Evolutionary conservation across 2,797 vertebrate species (phyloP), one percentile per base, ranked within the genome.

Genomic region (Centropyge bicolor): DNA sequence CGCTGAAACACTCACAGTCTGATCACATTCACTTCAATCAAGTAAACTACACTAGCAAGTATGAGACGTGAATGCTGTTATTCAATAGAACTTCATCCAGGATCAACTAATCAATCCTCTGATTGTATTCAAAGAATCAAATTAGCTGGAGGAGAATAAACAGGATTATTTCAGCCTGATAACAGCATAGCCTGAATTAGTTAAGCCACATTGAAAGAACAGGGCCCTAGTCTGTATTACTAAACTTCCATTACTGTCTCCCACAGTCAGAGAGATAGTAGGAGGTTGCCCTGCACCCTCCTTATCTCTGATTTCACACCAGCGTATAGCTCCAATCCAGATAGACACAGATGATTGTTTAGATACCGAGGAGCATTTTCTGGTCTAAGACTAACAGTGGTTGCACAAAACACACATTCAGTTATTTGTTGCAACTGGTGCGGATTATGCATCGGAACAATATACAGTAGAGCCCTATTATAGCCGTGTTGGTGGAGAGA

Each of bases 291-390:
- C 54, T 71, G 43, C 43, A 79, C 57, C 22, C 27, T 31, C 19
- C 61, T 85, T 77, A 86, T 87, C 76, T 84, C 55, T 64, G 54
- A 89, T 86, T 86, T 64, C 81, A 87, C 67, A 72, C 48, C 59
- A 60, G 67, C 16, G 45, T 71, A 78, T 41, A 51, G 68, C 78
- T 81, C 35, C 56, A 76, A 69, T 69, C 56, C 80, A 86, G 64
- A 83, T 60, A 67, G 66, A 86, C 43, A 43, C n/a, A 5, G 40
- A 68, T 82, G 61, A 79, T 79, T 79, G 27, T 76, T 65, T 40
- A 61, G 66, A 82, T 85, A 86, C 13, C 0, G 3, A 65, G 27
- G 16, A 11, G 59, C 46, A 72, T 55, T 87, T 79, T 86, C 66
- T 76, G 17, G 22, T 66, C 70, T 31, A 35, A 54, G 46, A 77